phyloP scores from a whole-genome alignment of 1,140 invertebrate species.

The Drosophila ananassae region DNA sequence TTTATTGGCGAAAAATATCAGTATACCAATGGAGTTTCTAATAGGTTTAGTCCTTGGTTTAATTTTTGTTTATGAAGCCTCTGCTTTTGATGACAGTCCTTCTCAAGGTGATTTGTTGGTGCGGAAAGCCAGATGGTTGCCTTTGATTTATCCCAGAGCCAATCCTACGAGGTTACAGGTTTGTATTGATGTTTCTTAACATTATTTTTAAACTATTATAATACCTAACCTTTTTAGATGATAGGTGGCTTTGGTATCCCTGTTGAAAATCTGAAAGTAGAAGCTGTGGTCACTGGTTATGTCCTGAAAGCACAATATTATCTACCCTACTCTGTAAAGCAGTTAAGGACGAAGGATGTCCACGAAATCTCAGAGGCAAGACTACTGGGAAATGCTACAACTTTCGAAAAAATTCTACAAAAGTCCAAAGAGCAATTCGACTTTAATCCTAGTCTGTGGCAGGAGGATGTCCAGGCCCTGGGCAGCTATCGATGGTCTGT shows the following conservation, averaged over 20 bases:
- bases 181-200: background rate
- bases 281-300: constrained; percentile 72
- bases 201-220: background rate
- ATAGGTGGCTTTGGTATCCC: constrained; percentile 82
- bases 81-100: background rate
- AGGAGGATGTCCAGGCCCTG: constrained; percentile 14
- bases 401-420: constrained; percentile 49
- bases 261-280: constrained; percentile 55
- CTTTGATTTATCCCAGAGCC: constrained; percentile 52
- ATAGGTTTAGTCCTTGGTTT: background rate
- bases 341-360: constrained; percentile 53
- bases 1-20: no score
- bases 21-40: constrained; percentile 4
- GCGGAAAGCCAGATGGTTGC: constrained; percentile 64
- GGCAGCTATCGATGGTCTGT: constrained; percentile 66
- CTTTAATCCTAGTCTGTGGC: constrained; percentile 2
- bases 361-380: constrained; percentile 20
- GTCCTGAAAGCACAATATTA: constrained; percentile 77
- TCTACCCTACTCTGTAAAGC: constrained; percentile 56
- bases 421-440: constrained; percentile 47
- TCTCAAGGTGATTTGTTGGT: constrained; percentile 50
- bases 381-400: constrained; percentile 41
- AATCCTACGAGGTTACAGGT: constrained; percentile 58
- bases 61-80: background rate
- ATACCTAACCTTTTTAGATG: constrained; percentile 40